phyloP scores from a whole-genome alignment of 2,797 vertebrate species.

The Anomalospiza imberbis region DNA sequence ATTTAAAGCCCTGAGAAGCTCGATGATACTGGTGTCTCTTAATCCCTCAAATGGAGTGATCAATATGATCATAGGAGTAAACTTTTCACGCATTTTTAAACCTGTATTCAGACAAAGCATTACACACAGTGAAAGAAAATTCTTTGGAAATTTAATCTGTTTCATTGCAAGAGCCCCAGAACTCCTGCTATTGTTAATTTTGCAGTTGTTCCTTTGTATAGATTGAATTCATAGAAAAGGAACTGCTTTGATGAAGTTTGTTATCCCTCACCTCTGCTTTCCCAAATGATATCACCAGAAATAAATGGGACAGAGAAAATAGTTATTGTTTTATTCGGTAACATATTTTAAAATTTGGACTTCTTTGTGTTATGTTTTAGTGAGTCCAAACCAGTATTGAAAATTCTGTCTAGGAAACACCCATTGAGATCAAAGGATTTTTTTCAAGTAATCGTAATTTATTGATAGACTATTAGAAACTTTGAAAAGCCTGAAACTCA shows the following conservation, averaged over 20 bases:
- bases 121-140: neutral
- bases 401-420: neutral
- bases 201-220: neutral
- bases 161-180: neutral
- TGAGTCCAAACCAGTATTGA: neutral
- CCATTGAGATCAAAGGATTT: neutral
- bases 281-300: neutral
- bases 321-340: neutral
- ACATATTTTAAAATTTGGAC: neutral
- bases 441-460: neutral
- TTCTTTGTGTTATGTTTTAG: neutral
- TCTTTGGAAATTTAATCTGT: neutral
- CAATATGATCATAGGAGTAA: constrained; percentile 2
- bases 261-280: neutral
- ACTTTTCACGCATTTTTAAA: constrained; percentile 23
- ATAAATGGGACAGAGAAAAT: neutral
- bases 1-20: constrained; percentile 37
- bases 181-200: neutral
- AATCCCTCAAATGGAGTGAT: constrained; percentile 25
- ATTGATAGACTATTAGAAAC: neutral
- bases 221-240: neutral
- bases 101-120: neutral
- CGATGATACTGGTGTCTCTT: neutral
- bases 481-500: neutral
- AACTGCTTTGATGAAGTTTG: neutral